phyloP scores from a whole-genome alignment of 2,888 invertebrate species.

The Deilephila porcellus region DNA sequence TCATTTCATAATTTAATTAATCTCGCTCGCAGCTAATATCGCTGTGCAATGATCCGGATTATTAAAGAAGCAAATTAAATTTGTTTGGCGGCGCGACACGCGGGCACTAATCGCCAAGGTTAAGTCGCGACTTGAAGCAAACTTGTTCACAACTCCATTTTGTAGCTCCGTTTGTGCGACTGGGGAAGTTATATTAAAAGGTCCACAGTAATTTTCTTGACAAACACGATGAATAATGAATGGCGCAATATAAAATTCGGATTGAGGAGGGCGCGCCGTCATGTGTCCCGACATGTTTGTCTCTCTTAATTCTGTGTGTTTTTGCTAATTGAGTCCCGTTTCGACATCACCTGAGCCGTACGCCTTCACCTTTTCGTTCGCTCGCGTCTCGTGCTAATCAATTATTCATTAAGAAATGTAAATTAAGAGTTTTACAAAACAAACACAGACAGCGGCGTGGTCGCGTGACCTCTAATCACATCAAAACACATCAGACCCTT shows the following conservation, averaged over 20 bases:
- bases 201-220: conserved; percentile 82
- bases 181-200: conserved; percentile 84
- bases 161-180: conserved; percentile 72
- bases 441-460: conserved; percentile 26
- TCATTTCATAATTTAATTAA: conserved; percentile 30
- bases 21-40: conserved; percentile 40
- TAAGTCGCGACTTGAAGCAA: conserved; percentile 65
- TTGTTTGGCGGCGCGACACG: conserved; percentile 66
- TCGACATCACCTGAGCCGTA: conserved; percentile 65
- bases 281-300: conserved; percentile 78
- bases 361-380: conserved; percentile 36
- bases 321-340: conserved; percentile 82
- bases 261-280: conserved; percentile 76
- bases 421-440: conserved; percentile 58
- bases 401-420: conserved; percentile 70
- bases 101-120: conserved; percentile 72
- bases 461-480: conserved; percentile 22
- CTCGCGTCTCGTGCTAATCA: conserved; percentile 60
- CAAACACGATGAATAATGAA: conserved; percentile 82
- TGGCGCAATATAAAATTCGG: conserved; percentile 82
- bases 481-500: conserved; percentile 39
- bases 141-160: conserved; percentile 78
- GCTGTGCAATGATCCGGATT: conserved; percentile 64
- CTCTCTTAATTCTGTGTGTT: conserved; percentile 82
- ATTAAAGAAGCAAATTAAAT: conserved; percentile 71